Evolutionary conservation across 2,888 invertebrate genomes (phyloP), one percentile per base, ranked within the genome.

Genomic region (Lasioglossum marginatum): DNA sequence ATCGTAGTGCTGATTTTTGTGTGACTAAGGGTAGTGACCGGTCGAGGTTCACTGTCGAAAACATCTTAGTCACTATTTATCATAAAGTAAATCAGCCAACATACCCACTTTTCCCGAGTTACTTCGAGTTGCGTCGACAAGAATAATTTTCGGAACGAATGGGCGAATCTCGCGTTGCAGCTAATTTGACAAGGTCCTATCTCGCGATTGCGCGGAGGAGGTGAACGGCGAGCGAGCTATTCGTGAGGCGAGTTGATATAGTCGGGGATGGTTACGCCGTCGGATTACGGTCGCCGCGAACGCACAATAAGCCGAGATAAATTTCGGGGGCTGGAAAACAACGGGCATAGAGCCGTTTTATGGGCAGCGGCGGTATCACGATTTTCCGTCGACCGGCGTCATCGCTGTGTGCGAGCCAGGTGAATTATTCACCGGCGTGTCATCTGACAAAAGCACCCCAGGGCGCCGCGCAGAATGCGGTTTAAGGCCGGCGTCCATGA

Each of bases 361-460:
- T 72, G 86, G 76, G 74, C n/a, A 40, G 78, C 79, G 45, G 86
- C 45, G 86, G 81, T 89, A 82, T 87, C 87, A 79, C 86, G 85
- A 88, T 90, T 90, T 88, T 78, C 90, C 84, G 86, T 87, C 83
- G 76, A 52, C 52, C 72, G 73, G 63, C 85, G 89, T 90, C 90
- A 89, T 87, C 83, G 81, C 73, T 66, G 82, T 81, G 82, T 79
- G 79, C 83, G 87, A 78, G 80, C 82, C 87, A 81, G 86, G 90
- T 91, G 90, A 91, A 91, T 91, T 90, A 91, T 91, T 91, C 91
- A 91, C 91, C 87, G 87, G 83, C 88, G 88, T 91, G 90, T 91
- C 91, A 87, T 87, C 87, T 88, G 87, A 90, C 86, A 87, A 90
- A 90, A 91, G 88, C 91, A 89, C 90, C 88, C 88, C 81, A 66